phyloP scores from a whole-genome alignment of 2,888 invertebrate species.

The Alcis repandata region DNA sequence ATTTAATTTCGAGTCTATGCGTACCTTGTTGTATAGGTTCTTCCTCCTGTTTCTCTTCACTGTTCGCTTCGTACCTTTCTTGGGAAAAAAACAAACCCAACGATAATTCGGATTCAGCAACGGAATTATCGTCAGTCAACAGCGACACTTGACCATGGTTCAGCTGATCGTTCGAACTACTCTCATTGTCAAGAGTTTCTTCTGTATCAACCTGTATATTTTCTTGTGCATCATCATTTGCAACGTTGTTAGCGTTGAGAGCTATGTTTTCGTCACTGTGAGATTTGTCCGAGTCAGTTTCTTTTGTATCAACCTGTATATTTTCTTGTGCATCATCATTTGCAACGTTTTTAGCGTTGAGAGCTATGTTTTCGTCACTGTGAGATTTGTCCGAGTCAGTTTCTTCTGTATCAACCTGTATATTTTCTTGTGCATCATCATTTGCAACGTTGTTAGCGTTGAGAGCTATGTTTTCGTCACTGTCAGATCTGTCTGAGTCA shows the following conservation, averaged over 20 bases:
- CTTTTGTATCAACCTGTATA: too few species aligned
- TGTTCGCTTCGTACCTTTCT: conserved; percentile 52
- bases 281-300: too few species aligned
- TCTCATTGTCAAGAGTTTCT: conserved; percentile 28
- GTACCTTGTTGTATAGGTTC: conserved; percentile 45
- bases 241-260: conserved; percentile 28
- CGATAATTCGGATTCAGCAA: conserved; percentile 61
- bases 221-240: background rate
- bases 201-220: too few species aligned
- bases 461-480: conserved; percentile 36
- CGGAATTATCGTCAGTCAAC: conserved; percentile 77
- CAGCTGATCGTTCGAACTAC: conserved; percentile 55
- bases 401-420: too few species aligned
- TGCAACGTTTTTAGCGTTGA: conserved; percentile 26
- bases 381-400: too few species aligned
- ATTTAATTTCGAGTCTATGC: conserved; percentile 2
- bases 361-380: conserved; percentile 31
- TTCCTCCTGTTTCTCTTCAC: conserved; percentile 38
- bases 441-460: conserved; percentile 19
- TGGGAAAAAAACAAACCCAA: conserved; percentile 69
- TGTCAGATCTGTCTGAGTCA: conserved; percentile 56
- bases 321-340: background rate
- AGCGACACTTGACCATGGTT: conserved; percentile 70
- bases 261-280: conserved; percentile 33
- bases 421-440: background rate